Percentiles rank a stretch among this genome's conserved stretches.
These are phyloP conservation scores for Caenorhabditis sp. DNA, from an alignment of 2,888 invertebrate species.

Conservation along the genomic window DNA sequence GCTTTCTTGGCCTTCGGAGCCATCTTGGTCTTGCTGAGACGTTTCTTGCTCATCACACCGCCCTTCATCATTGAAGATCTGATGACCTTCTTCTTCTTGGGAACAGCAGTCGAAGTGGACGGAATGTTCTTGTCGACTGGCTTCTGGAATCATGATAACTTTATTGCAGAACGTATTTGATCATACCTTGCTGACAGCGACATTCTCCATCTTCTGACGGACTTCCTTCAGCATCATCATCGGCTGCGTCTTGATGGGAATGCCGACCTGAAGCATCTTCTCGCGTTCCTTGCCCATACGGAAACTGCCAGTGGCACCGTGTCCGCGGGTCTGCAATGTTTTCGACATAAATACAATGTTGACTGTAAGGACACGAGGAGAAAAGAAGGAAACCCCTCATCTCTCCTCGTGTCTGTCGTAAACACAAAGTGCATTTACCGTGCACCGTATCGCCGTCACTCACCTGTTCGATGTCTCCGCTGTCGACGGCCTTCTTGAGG, in stretches of 20 bases:
- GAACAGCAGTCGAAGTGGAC: slow-evolving; percentile 13
- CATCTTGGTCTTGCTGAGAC: slow-evolving; percentile 37
- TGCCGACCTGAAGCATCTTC: slow-evolving; percentile 45
- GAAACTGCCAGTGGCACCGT: slow-evolving; percentile 50
- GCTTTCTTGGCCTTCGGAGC: slow-evolving; percentile 40
- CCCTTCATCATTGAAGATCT: neutral
- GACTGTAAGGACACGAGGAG: slow-evolving; percentile 2
- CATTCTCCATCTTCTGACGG: slow-evolving; percentile 48
- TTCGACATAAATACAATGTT: slow-evolving; percentile 10
- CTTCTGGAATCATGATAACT: slow-evolving; percentile 24
- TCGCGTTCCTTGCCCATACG: slow-evolving; percentile 47
- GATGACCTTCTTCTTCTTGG: slow-evolving; percentile 18
- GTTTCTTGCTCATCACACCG: slow-evolving; percentile 32
- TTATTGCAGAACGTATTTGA: too few relatives aligned
- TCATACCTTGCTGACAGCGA: slow-evolving; percentile 40
- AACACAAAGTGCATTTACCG: slow-evolving; percentile 42
- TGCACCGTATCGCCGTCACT: neutral
- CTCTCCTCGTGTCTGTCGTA: too few relatives aligned
- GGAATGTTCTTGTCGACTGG: slow-evolving; percentile 29
- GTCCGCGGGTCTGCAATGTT: slow-evolving; percentile 38
- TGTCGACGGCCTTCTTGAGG: slow-evolving; percentile 56
- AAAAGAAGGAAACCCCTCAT: neutral
- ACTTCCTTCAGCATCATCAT: slow-evolving; percentile 50
- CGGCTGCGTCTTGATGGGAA: slow-evolving; percentile 42
- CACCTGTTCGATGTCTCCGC: slow-evolving; percentile 59